Percentiles rank a stretch among this genome's conserved stretches.
phyloP scores from a whole-genome alignment of 2,888 invertebrate species.

The Acronicta aceris region DNA sequence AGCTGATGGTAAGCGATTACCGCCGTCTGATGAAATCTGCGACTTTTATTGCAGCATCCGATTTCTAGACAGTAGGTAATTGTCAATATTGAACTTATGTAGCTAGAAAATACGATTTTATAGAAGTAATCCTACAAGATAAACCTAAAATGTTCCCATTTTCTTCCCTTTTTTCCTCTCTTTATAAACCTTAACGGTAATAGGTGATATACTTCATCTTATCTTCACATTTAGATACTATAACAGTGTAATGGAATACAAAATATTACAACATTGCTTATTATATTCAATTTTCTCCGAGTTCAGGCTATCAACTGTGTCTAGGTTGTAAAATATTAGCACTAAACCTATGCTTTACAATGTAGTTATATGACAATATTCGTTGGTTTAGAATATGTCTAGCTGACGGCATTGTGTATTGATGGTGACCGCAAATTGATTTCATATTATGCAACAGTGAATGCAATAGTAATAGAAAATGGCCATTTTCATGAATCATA shows the following conservation, averaged over 20 bases:
- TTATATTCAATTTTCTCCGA: conserved; percentile 49
- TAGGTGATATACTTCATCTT: conserved; percentile 27
- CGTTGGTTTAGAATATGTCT: conserved; percentile 13
- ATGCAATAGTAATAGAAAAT: no score
- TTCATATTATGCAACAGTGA: neutral
- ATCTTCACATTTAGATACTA: conserved; percentile 41
- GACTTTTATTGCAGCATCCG: no score
- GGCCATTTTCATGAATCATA: no score
- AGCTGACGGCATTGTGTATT: conserved; percentile 8
- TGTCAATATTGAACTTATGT: neutral
- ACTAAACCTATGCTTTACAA: conserved; percentile 38
- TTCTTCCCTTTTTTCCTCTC: conserved; percentile 21
- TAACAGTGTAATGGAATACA: conserved; percentile 44
- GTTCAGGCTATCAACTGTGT: conserved; percentile 26
- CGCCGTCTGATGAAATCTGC: no score
- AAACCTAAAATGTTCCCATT: conserved; percentile 8
- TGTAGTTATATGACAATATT: conserved; percentile 30
- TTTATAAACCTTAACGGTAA: conserved; percentile 48
- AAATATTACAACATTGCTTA: conserved; percentile 46
- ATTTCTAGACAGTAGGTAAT: no score
- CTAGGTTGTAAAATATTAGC: conserved; percentile 41
- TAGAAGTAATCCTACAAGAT: conserved; percentile 7
- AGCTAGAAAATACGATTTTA: neutral
- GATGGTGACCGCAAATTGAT: neutral
- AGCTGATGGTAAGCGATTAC: no score